Conservation (phyloP, 2,113 vertebrate species). For the Serilophus lunatus region DNA sequence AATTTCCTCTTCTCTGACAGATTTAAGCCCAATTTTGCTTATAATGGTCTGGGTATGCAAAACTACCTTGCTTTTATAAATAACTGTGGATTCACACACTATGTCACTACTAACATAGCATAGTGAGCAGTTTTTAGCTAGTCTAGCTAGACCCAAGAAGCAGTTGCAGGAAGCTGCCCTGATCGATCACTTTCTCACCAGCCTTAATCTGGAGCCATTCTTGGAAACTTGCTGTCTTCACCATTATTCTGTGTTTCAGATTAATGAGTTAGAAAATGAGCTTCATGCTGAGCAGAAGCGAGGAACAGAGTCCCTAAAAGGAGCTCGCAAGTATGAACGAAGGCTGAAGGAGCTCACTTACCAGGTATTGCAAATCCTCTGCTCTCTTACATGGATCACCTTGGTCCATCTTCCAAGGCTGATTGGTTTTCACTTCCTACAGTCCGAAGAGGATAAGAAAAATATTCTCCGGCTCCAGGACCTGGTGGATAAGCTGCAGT, state of each 20-base stretch:
- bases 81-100: background rate
- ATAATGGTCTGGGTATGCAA: background rate
- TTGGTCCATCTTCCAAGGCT: fast-evolving
- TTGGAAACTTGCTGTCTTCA: background rate
- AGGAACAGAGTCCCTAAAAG: slow-evolving; percentile 75
- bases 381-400: fast-evolving
- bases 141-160: background rate
- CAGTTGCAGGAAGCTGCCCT: background rate
- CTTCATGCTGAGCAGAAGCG: slow-evolving; percentile 78
- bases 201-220: background rate
- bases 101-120: fast-evolving
- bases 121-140: background rate
- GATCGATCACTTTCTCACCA: background rate
- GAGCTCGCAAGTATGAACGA: slow-evolving; percentile 76
- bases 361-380: slow-evolving; percentile 68
- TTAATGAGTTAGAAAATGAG: slow-evolving; percentile 77
- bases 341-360: slow-evolving; percentile 81
- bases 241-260: slow-evolving; percentile 60
- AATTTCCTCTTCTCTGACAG: background rate
- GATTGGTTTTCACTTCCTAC: background rate
- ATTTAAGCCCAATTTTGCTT: background rate
- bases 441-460: slow-evolving; percentile 86
- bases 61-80: background rate
- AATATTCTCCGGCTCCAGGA: slow-evolving; percentile 78
- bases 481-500: slow-evolving; percentile 83